Base-by-base conservation (phyloP, 1,140 invertebrate species). In the Ganaspis sp. region DNA sequence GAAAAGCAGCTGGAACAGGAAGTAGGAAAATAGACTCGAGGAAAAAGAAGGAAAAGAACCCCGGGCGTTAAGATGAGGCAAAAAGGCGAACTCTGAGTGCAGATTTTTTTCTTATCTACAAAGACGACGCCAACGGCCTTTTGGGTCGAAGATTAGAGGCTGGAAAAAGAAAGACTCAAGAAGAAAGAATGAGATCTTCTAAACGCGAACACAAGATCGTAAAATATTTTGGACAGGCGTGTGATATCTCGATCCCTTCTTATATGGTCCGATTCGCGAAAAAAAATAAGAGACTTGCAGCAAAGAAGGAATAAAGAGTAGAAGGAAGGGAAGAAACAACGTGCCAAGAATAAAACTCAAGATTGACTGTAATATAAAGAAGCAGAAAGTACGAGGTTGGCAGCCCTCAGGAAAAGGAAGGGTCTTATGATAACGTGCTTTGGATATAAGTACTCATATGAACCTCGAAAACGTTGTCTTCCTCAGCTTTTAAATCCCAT, bases 361-460 rank as follows among this genome's bases (percentile, higher is more conserved):
- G 78, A 83, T 81, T 74, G 82, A 77, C 23, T 70, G 72, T 81
- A 83, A 83, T 74, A 83, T 83, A 83, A 83, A 83, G 74, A 83
- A 83, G 70, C 74, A 74, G 76, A 79, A 83, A 73, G 72, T 81
- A 75, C 40, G 72, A 81, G 29, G 76, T 78, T 78, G 76, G 73
- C 76, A 80, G 77, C 70, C 75, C 70, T 83, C 74, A 72, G n/a
- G 76, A 74, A 78, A 72, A 76, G 76, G 64, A 74, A 73, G 45
- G 45, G 45, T 49, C 76, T 49, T 53, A 70, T 75, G 78, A 80
- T 82, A 83, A 83, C 81, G 81, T 83, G 82, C 81, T 83, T 81
- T 45, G 74, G 45, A 21, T 83, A 76, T 34, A 70, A 37, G 37
- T 70, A 70, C 45, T 49, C 45, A 49, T 49, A 49, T 49, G 45